These are phyloP conservation scores for Lissonota sp. DNA, from an alignment of 2,888 invertebrate genomes.

Conservation along the genomic window DNA sequence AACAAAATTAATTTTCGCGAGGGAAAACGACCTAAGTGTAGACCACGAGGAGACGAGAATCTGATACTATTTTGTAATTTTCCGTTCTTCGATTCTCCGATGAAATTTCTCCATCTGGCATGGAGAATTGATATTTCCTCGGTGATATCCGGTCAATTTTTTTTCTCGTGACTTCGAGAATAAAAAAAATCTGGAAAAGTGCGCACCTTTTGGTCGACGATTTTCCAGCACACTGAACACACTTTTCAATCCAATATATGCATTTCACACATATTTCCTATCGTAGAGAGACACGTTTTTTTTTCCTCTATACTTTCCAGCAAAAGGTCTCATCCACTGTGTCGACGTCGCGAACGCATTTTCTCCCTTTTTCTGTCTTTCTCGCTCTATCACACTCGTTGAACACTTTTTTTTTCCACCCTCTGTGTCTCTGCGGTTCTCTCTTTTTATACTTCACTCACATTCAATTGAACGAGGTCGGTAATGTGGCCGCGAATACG, in stretches of 20 bases:
- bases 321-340: slow-evolving; percentile 39
- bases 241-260: slow-evolving; percentile 43
- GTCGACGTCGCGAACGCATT: slow-evolving; percentile 44
- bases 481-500: slow-evolving; percentile 33
- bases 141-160: background rate
- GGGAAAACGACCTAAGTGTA: too few species aligned
- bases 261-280: slow-evolving; percentile 1
- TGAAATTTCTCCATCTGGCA: slow-evolving; percentile 1
- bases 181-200: slow-evolving; percentile 7
- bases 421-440: background rate
- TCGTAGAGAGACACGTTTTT: background rate
- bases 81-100: slow-evolving; percentile 29
- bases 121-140: background rate
- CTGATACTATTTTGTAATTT: background rate
- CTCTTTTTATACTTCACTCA: slow-evolving; percentile 36
- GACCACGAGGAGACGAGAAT: too few species aligned
- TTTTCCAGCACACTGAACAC: slow-evolving; percentile 45
- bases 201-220: slow-evolving; percentile 42
- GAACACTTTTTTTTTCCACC: slow-evolving; percentile 30
- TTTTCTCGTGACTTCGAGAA: background rate
- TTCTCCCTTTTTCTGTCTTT: slow-evolving; percentile 41
- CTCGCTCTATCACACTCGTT: slow-evolving; percentile 24
- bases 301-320: slow-evolving; percentile 6
- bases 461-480: slow-evolving; percentile 53
- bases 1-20: too few species aligned